phyloP scores from a whole-genome alignment of 2,113 vertebrate genomes.

The Spermophilus dauricus region DNA sequence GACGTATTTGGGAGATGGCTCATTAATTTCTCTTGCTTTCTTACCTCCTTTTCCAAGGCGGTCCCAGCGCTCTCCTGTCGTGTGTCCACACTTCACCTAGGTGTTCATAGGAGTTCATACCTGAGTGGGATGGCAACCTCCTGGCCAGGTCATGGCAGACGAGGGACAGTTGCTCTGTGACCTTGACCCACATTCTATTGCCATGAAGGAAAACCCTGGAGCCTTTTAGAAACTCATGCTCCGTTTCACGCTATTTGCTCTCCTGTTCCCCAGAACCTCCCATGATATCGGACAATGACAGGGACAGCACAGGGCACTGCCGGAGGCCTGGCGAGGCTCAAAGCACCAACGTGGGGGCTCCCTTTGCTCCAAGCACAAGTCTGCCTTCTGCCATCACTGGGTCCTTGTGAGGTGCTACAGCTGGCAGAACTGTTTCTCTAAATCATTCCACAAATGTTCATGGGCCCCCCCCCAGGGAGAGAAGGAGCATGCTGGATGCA shows the following conservation, averaged over 20 bases:
- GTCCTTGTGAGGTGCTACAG: background rate
- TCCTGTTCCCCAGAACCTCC: background rate
- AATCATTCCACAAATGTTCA: background rate
- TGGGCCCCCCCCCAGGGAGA: rapidly evolving
- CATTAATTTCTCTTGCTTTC: background rate
- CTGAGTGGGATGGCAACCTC: no score
- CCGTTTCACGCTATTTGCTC: background rate
- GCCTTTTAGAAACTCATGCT: background rate
- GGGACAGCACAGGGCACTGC: rapidly evolving
- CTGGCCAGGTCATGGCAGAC: no score
- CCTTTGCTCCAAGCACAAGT: background rate
- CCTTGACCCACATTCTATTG: background rate
- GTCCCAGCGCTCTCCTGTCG: no score
- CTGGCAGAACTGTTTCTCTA: background rate
- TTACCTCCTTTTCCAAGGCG: background rate
- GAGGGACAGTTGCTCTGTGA: background rate
- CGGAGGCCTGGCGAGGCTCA: background rate
- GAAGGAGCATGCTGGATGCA: rapidly evolving
- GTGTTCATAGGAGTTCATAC: no score
- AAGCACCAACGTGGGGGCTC: no score
- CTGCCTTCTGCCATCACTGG: background rate
- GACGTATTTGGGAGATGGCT: background rate
- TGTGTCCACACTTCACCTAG: rapidly evolving
- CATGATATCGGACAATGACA: background rate
- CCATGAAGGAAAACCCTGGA: background rate